phyloP scores from a whole-genome alignment of 1,140 invertebrate species.

The Muscidifurax raptorellus region DNA sequence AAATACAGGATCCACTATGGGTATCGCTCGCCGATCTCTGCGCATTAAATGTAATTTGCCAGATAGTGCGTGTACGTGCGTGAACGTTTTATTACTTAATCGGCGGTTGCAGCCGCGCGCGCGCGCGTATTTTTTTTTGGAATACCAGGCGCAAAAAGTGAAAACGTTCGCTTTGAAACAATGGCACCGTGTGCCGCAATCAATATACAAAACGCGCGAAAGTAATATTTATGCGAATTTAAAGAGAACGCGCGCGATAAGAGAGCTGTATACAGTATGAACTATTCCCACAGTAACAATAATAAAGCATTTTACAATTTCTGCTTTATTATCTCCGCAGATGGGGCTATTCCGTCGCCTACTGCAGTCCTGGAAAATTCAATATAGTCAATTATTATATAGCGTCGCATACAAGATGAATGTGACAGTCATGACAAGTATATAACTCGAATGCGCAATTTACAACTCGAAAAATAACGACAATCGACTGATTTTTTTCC shows the following conservation, averaged over 20 bases:
- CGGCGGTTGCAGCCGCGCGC: background rate
- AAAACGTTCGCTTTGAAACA: background rate
- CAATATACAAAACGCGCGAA: background rate
- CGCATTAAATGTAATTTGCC: background rate
- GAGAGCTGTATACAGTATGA: background rate
- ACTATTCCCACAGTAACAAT: background rate
- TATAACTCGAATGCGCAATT: background rate
- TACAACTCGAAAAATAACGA: conserved; percentile 19
- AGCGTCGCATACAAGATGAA: background rate
- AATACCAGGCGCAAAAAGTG: background rate
- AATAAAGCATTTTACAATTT: background rate
- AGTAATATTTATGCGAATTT: background rate
- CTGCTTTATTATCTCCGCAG: background rate
- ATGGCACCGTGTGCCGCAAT: background rate
- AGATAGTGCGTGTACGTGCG: background rate
- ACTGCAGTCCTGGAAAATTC: too few species aligned
- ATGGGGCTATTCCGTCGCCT: background rate
- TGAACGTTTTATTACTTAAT: background rate
- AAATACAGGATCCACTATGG: background rate
- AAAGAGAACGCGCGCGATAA: background rate
- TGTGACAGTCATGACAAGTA: background rate
- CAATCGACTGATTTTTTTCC: background rate
- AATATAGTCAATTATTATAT: too few species aligned
- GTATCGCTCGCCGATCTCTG: background rate
- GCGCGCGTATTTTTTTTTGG: background rate